These are phyloP conservation scores for Ochropleura leucogaster DNA, from an alignment of 2,888 invertebrate genomes.

Conservation along the genomic window DNA sequence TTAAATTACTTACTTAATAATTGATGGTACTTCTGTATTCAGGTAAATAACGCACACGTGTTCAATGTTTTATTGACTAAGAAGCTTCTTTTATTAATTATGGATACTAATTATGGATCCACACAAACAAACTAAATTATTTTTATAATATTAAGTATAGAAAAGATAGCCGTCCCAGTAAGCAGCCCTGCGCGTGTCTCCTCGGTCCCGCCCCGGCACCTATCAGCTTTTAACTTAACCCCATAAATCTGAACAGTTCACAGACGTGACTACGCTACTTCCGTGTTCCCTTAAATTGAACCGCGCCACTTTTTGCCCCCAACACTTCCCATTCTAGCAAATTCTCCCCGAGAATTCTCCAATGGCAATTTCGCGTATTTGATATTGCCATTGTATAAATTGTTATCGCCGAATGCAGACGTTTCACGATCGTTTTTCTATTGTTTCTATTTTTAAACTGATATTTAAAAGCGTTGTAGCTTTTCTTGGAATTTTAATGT, in stretches of 20 bases:
- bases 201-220: conserved; percentile 35
- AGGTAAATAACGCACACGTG: neutral
- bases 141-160: too few relatives aligned
- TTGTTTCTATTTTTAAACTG: conserved; percentile 35
- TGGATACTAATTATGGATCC: neutral
- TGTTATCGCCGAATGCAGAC: conserved; percentile 58
- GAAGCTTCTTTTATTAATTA: neutral
- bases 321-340: conserved; percentile 47
- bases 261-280: conserved; percentile 67
- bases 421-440: conserved; percentile 36
- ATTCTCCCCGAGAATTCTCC: conserved; percentile 46
- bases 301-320: conserved; percentile 59
- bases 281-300: conserved; percentile 68
- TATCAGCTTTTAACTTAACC: conserved; percentile 55
- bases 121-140: too few relatives aligned
- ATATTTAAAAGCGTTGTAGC: conserved; percentile 36
- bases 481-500: conserved; percentile 55
- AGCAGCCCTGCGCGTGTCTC: conserved; percentile 7
- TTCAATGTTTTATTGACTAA: conserved; percentile 3
- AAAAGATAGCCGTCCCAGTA: neutral
- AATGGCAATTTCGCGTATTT: conserved; percentile 55
- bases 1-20: conserved; percentile 7
- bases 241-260: conserved; percentile 66
- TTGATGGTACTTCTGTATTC: neutral
- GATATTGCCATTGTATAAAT: conserved; percentile 61